These are phyloP conservation scores for Napeogenes sylphis DNA, from an alignment of 2,888 invertebrate species.

Conservation along the genomic window DNA sequence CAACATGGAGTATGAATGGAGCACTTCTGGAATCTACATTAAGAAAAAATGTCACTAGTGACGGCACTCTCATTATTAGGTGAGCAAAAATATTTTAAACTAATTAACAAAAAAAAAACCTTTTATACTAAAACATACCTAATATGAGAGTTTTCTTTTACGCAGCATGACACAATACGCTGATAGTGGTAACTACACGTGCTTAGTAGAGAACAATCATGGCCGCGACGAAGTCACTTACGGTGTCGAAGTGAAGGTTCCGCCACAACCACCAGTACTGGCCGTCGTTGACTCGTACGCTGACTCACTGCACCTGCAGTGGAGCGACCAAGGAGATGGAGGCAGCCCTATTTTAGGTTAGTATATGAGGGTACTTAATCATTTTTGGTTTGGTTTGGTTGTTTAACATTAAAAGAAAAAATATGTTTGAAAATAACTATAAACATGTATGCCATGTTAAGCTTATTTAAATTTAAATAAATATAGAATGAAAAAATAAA, in stretches of 20 bases:
- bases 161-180: constrained; percentile 82
- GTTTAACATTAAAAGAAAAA: no score
- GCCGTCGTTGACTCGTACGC: constrained; percentile 89
- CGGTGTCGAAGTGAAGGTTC: constrained; percentile 85
- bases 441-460: no score
- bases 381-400: no score
- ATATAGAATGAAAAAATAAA: no score
- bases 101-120: no score
- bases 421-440: no score
- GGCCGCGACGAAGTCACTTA: constrained; percentile 91
- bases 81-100: constrained; percentile 51
- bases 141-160: constrained; percentile 10
- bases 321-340: constrained; percentile 88
- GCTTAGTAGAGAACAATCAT: constrained; percentile 89
- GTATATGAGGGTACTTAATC: no score
- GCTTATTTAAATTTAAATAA: no score
- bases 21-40: constrained; percentile 84
- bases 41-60: constrained; percentile 80
- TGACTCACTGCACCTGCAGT: constrained; percentile 88
- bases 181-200: constrained; percentile 94
- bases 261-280: constrained; percentile 90
- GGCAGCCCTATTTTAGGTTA: constrained; percentile 85
- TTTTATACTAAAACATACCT: neutral
- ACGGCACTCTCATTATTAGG: constrained; percentile 86
- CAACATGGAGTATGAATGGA: constrained; percentile 88